These are phyloP conservation scores for Sesia apiformis DNA, from an alignment of 2,888 invertebrate species.

Conservation along the genomic window DNA sequence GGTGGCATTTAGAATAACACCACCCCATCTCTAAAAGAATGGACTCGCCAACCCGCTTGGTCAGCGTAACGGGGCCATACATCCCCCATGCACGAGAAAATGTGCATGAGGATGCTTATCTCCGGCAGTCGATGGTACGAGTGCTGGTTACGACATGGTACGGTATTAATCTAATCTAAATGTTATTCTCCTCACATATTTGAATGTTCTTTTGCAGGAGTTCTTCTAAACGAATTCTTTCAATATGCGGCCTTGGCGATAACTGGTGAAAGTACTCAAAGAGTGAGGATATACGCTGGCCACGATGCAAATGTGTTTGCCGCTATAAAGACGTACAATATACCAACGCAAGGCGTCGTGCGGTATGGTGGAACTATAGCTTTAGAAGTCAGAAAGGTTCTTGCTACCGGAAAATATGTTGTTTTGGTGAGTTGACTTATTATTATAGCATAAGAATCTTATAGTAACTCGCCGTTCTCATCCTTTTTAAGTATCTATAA, in stretches of 20 bases:
- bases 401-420: slow-evolving; percentile 19
- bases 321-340: slow-evolving; percentile 10
- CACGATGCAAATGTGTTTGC: slow-evolving; percentile 25
- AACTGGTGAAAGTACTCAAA: slow-evolving; percentile 13
- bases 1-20: too few relatives aligned
- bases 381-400: slow-evolving; percentile 24
- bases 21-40: too few relatives aligned
- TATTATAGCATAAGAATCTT: too few relatives aligned
- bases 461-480: too few relatives aligned
- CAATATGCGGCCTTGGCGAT: slow-evolving; percentile 12
- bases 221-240: slow-evolving; percentile 22
- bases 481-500: too few relatives aligned
- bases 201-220: slow-evolving; percentile 11
- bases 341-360: slow-evolving; percentile 17
- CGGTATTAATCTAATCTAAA: too few relatives aligned
- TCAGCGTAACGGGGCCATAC: too few relatives aligned
- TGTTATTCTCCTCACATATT: neutral
- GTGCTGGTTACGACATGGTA: too few relatives aligned
- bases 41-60: too few relatives aligned
- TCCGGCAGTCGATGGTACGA: too few relatives aligned
- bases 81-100: too few relatives aligned
- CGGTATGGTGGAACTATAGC: slow-evolving; percentile 15
- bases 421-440: slow-evolving; percentile 24
- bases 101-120: too few relatives aligned
- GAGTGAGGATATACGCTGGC: slow-evolving; percentile 22